phyloP scores from a whole-genome alignment of 1,140 invertebrate species.

The Neodiprion fabricii region DNA sequence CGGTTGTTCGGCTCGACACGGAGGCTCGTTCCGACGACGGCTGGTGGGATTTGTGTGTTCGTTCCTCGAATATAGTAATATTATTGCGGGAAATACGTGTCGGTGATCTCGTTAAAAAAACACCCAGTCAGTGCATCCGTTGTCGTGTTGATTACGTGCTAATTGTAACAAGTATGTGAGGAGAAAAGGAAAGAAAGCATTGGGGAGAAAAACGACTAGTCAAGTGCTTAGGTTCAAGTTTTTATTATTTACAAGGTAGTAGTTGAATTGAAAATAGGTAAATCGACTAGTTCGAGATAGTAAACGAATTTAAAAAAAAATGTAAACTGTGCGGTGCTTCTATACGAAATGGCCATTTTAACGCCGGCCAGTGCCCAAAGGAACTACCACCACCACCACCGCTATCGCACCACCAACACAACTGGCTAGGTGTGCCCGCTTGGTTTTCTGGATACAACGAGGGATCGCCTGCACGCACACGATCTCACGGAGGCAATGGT shows the following conservation, averaged over 20 bases:
- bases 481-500: background rate
- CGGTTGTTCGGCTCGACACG: background rate
- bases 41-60: background rate
- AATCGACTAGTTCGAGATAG: background rate
- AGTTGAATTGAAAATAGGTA: background rate
- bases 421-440: background rate
- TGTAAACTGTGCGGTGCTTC: background rate
- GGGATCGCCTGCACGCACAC: background rate
- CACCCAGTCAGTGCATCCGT: too few relatives aligned
- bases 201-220: background rate
- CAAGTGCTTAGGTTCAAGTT: background rate
- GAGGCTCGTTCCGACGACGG: background rate
- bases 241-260: background rate
- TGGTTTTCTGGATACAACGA: constrained; percentile 1
- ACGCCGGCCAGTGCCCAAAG: too few relatives aligned
- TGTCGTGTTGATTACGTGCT: too few relatives aligned
- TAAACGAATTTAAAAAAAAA: background rate
- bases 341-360: too few relatives aligned
- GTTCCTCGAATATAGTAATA: too few relatives aligned
- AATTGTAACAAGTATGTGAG: background rate
- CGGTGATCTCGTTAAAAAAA: too few relatives aligned
- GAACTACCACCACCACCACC: too few relatives aligned
- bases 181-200: background rate
- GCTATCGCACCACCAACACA: background rate
- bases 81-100: too few relatives aligned